A percentile compares a stretch with the other conserved stretches of the same genome.
Evolutionary conservation across 2,888 invertebrate species (phyloP).

Genomic region (Drosophila imparisetae): DNA sequence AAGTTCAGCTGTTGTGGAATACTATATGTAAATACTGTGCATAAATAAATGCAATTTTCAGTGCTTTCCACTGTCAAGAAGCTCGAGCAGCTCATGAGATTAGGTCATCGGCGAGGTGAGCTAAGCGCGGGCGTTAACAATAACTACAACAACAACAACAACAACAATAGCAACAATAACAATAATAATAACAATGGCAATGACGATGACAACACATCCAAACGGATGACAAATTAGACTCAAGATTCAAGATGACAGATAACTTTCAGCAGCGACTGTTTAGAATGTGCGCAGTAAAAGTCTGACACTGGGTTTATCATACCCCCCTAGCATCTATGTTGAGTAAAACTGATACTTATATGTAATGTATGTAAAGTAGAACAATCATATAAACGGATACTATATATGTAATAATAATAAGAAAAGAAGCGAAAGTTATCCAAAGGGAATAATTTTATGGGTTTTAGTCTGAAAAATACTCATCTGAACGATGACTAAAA

Average conservation of each 20-base stretch:
- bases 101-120: conserved; percentile 64
- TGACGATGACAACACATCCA: conserved; percentile 35
- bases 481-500: neutral
- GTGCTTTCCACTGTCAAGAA: conserved; percentile 41
- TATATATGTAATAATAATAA: neutral
- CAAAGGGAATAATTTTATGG: neutral
- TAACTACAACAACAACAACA: conserved; percentile 22
- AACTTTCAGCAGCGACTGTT: conserved; percentile 8
- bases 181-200: conserved; percentile 34
- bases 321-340: conserved; percentile 14
- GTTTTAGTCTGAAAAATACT: neutral
- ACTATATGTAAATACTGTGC: conserved; percentile 1
- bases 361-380: neutral
- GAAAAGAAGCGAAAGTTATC: neutral
- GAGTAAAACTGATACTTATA: neutral
- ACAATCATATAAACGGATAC: neutral
- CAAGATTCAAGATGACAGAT: conserved; percentile 33
- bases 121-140: conserved; percentile 63
- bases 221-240: conserved; percentile 36
- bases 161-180: neutral
- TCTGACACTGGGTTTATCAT: conserved; percentile 21
- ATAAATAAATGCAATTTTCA: conserved; percentile 29
- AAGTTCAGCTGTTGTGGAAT: conserved; percentile 53
- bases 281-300: conserved; percentile 3
- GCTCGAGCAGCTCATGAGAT: conserved; percentile 41